Evolutionary conservation across 2,113 vertebrate genomes (phyloP), one percentile per base, ranked within the genome.

Genomic region (Eudorcas thomsonii): DNA sequence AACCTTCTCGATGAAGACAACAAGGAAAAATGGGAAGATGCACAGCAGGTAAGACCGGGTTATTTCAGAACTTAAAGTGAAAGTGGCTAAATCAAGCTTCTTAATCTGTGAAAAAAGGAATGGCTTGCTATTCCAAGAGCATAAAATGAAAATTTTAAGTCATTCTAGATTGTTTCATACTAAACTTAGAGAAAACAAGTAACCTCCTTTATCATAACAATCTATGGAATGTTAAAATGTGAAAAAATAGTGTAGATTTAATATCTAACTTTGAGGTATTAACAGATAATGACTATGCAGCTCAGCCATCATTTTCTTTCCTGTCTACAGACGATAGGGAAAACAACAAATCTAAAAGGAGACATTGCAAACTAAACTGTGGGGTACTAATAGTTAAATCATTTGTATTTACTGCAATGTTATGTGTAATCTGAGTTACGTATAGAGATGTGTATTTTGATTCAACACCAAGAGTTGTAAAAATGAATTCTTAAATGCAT

Each of bases 1-100:
- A 99, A 99, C 98, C 99, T 99, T 94, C 98, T 99, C 96, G 99
- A 99, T 98, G 99, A 99, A 98, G 99, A 99, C 98, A 99, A 99
- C 99, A 99, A 99, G 98, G 99, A 99, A 94, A 99, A 99, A 98
- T 99, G 99, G 99, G 99, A 99, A 98, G 99, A 99, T 88, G 99
- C 99, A 0, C 99, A 99, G 96, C 99, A 99, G 99, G 99, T 99
- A 99, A 99, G 99, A 57, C 54, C 86, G 16, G 54, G 10, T 82
- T 91, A 36, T 86, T 94, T 93, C 28, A 62, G 36, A 85, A 39
- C 6, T 36, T 74, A 62, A 74, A 90, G 54, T 87, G 17, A 94
- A 91, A 0, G 55, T 48, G 28, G 2, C 5, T 59, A 57, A 30
- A 52, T 78, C n/a, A 21, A 84, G 7, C 45, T n/a, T 39, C 52